A percentile compares a stretch with the other conserved stretches of the same genome.
These are phyloP conservation scores for Scolanthus callimorphus DNA, from an alignment of 92 coral and sea anemone genomes.

Conservation along the genomic window DNA sequence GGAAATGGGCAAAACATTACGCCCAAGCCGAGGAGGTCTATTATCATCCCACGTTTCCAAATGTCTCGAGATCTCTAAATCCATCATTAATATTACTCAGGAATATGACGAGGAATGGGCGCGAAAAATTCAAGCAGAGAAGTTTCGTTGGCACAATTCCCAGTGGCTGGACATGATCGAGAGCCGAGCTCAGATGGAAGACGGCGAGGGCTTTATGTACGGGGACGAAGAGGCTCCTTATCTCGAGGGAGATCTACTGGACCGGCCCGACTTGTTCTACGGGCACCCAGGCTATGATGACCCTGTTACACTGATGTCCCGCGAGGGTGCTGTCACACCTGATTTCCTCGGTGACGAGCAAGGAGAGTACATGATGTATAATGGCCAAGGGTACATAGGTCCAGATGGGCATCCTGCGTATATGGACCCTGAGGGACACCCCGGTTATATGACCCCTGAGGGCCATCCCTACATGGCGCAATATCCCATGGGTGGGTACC, in stretches of 20 bases:
- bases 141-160: conserved; percentile 97
- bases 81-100: too few relatives aligned
- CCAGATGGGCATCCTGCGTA: conserved; percentile 12
- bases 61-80: too few relatives aligned
- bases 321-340: conserved; percentile 98
- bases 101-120: conserved; percentile 99
- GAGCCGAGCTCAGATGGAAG: conserved; percentile 69
- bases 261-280: conserved; percentile 94
- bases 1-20: too few relatives aligned
- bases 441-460: conserved; percentile 4
- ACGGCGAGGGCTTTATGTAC: conserved; percentile 72
- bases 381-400: conserved; percentile 59
- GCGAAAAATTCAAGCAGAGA: conserved; percentile 88
- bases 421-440: conserved; percentile 11
- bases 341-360: conserved; percentile 83
- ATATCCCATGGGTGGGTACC: conserved; percentile 36
- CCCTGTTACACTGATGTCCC: conserved; percentile 91
- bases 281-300: conserved; percentile 99
- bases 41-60: too few relatives aligned
- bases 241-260: conserved; percentile 92
- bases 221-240: conserved; percentile 84
- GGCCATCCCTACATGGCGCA: conserved; percentile 32
- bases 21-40: too few relatives aligned
- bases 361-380: conserved; percentile 73
- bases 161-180: conserved; percentile 98